Percentiles rank a stretch among this genome's conserved stretches.
These are phyloP conservation scores for Odocoileus virginianus DNA, from an alignment of 2,113 vertebrate species.

Conservation along the genomic window DNA sequence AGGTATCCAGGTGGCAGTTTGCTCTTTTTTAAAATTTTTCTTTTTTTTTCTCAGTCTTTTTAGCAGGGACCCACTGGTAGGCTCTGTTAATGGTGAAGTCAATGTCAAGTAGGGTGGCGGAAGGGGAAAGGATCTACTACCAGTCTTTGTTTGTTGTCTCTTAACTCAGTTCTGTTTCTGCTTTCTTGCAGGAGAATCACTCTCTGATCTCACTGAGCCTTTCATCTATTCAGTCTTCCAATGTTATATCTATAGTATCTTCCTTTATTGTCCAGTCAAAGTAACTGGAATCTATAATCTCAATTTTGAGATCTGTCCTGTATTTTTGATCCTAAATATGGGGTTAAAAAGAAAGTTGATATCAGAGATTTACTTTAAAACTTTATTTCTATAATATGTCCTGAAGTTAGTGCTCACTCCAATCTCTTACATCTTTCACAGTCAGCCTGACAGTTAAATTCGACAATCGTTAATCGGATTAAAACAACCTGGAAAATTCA, in stretches of 20 bases:
- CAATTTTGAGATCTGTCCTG: neutral
- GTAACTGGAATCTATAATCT: neutral
- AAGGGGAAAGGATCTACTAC: neutral
- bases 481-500: slow-evolving; percentile 28
- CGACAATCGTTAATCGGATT: neutral
- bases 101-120: neutral
- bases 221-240: neutral
- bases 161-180: neutral
- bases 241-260: neutral
- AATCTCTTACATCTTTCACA: neutral
- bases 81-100: neutral
- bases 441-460: neutral
- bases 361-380: neutral
- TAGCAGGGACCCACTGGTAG: neutral
- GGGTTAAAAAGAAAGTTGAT: neutral
- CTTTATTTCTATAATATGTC: neutral
- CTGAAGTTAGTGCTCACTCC: neutral
- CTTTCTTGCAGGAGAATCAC: neutral
- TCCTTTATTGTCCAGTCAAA: neutral
- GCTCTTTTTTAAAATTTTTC: neutral
- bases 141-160: neutral
- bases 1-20: neutral
- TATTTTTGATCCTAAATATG: neutral
- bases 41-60: neutral
- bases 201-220: neutral